Conservation (phyloP, 2,888 invertebrate species). For the Dynastes tityus region DNA sequence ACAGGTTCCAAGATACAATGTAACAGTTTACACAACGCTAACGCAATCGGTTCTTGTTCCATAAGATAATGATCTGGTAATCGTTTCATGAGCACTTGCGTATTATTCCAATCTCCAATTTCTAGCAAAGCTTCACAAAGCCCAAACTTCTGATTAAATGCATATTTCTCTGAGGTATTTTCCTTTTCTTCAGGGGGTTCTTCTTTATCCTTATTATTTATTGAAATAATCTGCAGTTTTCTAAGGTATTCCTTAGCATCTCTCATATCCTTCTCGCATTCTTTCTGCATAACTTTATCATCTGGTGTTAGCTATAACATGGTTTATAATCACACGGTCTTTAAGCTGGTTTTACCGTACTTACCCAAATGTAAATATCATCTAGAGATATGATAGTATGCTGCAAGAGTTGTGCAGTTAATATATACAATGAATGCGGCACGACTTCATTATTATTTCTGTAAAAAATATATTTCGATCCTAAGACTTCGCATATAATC, state of each 20-base stretch:
- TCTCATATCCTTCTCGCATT: conserved; percentile 87
- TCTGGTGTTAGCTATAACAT: conserved; percentile 84
- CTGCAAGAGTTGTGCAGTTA: conserved; percentile 92
- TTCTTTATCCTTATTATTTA: conserved; percentile 85
- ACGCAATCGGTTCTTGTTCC: conserved; percentile 84
- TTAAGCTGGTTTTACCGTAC: neutral
- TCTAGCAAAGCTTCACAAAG: conserved; percentile 90
- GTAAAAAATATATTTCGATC: conserved; percentile 88
- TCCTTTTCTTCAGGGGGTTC: conserved; percentile 81
- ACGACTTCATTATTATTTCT: conserved; percentile 80
- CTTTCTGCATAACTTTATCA: conserved; percentile 85
- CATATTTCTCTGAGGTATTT: conserved; percentile 75
- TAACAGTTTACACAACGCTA: conserved; percentile 84
- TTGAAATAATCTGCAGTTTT: conserved; percentile 86
- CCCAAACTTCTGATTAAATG: conserved; percentile 93
- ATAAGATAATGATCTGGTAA: conserved; percentile 88
- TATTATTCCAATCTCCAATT: conserved; percentile 93
- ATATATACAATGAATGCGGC: conserved; percentile 88
- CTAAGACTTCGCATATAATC: conserved; percentile 94
- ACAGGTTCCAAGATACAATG: conserved; percentile 90
- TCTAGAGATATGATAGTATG: conserved; percentile 89
- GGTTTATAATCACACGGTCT: neutral
- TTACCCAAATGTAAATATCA: conserved; percentile 93
- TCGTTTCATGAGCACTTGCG: conserved; percentile 83
- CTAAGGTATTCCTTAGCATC: conserved; percentile 91